Evolutionary conservation across 2,888 invertebrate genomes (phyloP).

Genomic region (Thymelicus lineola): DNA sequence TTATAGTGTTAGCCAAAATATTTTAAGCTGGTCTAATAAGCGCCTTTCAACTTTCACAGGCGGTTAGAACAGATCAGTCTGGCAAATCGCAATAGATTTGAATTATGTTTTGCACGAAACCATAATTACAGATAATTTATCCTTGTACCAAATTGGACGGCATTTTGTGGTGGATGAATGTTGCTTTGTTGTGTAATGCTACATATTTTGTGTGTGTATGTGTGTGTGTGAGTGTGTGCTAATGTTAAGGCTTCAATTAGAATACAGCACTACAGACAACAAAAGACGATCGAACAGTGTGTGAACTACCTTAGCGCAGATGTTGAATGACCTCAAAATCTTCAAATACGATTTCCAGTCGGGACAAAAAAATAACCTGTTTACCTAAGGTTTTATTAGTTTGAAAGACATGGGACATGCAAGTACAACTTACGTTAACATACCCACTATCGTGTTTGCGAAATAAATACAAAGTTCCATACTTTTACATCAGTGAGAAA

Average conservation of each 20-base stretch:
- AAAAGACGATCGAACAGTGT: neutral
- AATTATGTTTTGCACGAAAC: slow-evolving; percentile 18
- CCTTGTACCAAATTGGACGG: slow-evolving; percentile 5
- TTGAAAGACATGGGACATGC: too few species aligned
- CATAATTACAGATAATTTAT: slow-evolving; percentile 24
- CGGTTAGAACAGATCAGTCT: slow-evolving; percentile 5
- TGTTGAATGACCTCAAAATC: too few species aligned
- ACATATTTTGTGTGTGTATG: neutral
- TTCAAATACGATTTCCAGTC: too few species aligned
- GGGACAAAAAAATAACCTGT: too few species aligned
- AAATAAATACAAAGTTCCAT: too few species aligned
- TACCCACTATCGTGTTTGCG: too few species aligned
- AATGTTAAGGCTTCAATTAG: too few species aligned
- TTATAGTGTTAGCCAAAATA: slow-evolving; percentile 15
- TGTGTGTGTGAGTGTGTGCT: too few species aligned
- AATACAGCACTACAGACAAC: neutral
- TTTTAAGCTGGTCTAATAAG: slow-evolving; percentile 9
- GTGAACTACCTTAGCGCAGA: too few species aligned
- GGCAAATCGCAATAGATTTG: neutral
- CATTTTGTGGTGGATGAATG: slow-evolving; percentile 4
- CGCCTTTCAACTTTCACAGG: slow-evolving; percentile 3
- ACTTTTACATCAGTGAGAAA: too few species aligned
- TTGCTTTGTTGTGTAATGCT: neutral
- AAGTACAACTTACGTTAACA: too few species aligned
- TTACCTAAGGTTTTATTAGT: too few species aligned